A percentile compares a stretch with the other conserved stretches of the same genome.
These are phyloP conservation scores for Orestias chungarensis DNA, from an alignment of 2,797 vertebrate genomes.

Conservation along the genomic window DNA sequence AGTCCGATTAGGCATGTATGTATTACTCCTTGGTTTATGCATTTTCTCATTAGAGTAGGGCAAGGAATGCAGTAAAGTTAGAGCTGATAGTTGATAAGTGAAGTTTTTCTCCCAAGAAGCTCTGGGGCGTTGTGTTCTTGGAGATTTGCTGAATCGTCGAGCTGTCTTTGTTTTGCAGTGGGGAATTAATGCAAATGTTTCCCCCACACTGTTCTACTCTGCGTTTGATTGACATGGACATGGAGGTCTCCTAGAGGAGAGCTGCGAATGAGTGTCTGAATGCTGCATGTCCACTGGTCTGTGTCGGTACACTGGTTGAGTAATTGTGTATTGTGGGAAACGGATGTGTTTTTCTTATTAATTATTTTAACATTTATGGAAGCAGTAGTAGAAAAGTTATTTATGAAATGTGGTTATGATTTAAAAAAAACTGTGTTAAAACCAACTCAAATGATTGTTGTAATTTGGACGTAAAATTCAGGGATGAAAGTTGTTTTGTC, in stretches of 20 bases:
- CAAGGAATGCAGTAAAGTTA: slow-evolving; percentile 4
- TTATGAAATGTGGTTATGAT: not conserved
- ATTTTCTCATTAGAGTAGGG: not conserved
- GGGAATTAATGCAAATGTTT: slow-evolving; percentile 70
- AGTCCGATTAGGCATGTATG: not conserved
- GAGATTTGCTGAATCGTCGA: slow-evolving; percentile 76
- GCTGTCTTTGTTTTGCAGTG: slow-evolving; percentile 60
- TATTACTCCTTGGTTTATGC: not conserved
- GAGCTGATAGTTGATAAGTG: slow-evolving; percentile 28
- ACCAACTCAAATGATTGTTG: slow-evolving; percentile 3
- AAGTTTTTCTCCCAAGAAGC: slow-evolving; percentile 22
- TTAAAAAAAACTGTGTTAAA: not conserved
- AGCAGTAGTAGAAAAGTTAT: slow-evolving; percentile 9
- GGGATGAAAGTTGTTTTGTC: not conserved
- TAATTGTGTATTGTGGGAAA: slow-evolving; percentile 10
- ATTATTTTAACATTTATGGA: slow-evolving; percentile 25
- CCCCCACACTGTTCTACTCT: slow-evolving; percentile 33
- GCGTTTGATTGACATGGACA: slow-evolving; percentile 58
- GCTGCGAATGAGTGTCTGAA: slow-evolving; percentile 29
- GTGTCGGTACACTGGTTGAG: slow-evolving; percentile 21
- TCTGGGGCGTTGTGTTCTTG: slow-evolving; percentile 34
- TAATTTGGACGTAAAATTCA: not conserved
- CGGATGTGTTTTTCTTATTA: slow-evolving; percentile 12
- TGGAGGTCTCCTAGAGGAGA: slow-evolving; percentile 22
- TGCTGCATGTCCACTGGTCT: slow-evolving; percentile 19